Evolutionary conservation across 2,797 vertebrate genomes (phyloP).

Genomic region (Phrynocephalus forsythii): DNA sequence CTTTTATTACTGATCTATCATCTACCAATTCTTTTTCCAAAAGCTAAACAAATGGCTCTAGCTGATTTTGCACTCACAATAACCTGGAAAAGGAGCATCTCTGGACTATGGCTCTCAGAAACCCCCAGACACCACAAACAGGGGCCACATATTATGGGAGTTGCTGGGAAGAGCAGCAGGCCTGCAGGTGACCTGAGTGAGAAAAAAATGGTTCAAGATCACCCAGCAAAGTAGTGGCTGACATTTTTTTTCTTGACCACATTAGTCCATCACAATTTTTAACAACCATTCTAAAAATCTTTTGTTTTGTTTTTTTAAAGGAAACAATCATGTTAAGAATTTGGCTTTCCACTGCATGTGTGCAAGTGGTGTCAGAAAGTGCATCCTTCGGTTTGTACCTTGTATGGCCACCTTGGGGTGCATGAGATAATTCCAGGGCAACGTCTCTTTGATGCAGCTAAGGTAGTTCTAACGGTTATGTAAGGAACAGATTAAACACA

Average conservation of each 20-base stretch:
- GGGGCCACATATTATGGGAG: no score
- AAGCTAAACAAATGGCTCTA: not conserved
- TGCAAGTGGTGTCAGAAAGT: not conserved
- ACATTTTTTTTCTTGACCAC: not conserved
- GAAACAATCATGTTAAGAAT: no score
- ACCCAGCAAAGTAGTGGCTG: not conserved
- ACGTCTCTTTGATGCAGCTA: not conserved
- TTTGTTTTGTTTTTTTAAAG: no score
- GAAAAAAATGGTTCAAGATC: not conserved
- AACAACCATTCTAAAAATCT: no score
- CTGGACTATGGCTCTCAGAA: no score
- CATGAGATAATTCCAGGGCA: not conserved
- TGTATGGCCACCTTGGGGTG: not conserved
- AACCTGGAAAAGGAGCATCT: not conserved
- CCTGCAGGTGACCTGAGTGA: no score
- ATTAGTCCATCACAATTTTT: no score
- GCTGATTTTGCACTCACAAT: not conserved
- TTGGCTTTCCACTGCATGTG: not conserved
- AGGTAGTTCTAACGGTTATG: not conserved
- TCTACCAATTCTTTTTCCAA: constrained; percentile 1
- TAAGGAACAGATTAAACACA: not conserved
- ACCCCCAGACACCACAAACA: no score
- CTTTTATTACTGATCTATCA: not conserved
- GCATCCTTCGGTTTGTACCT: not conserved
- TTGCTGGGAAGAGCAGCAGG: no score